Evolutionary conservation across 2,113 vertebrate genomes (phyloP).

Genomic region (Notothenia coriiceps): DNA sequence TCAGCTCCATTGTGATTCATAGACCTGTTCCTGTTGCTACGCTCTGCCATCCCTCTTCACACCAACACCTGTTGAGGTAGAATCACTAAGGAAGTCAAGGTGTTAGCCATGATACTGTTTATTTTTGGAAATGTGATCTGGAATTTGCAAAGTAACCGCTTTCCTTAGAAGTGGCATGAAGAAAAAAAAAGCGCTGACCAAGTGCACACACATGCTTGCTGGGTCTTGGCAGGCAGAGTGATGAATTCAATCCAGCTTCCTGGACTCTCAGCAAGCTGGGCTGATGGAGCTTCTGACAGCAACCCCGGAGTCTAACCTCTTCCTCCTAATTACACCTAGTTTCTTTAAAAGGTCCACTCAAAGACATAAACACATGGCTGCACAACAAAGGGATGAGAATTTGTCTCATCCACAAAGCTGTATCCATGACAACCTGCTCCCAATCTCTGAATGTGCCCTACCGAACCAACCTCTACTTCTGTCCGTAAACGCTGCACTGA

Average conservation of each 20-base stretch:
- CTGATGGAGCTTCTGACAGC: not conserved
- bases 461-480: slow-evolving; percentile 6
- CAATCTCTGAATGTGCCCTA: slow-evolving; percentile 18
- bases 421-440: slow-evolving; percentile 62
- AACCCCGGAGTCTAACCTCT: slow-evolving; percentile 2
- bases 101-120: slow-evolving; percentile 53
- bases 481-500: not conserved
- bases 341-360: slow-evolving; percentile 5
- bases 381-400: slow-evolving; percentile 49
- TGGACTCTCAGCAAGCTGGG: not conserved
- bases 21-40: slow-evolving; percentile 49
- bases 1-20: slow-evolving; percentile 56
- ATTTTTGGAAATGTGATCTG: slow-evolving; percentile 42
- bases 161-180: slow-evolving; percentile 39
- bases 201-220: not conserved
- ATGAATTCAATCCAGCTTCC: slow-evolving; percentile 51
- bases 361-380: slow-evolving; percentile 6
- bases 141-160: slow-evolving; percentile 45
- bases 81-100: slow-evolving; percentile 52
- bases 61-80: slow-evolving; percentile 70
- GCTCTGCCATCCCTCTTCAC: slow-evolving; percentile 57
- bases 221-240: slow-evolving; percentile 17
- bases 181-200: slow-evolving; percentile 41
- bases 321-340: slow-evolving; percentile 21
- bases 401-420: slow-evolving; percentile 31